A percentile compares a stretch with the other conserved stretches of the same genome.
These are phyloP conservation scores for Rhincodon typus DNA, from an alignment of 2,797 vertebrate species.

Conservation along the genomic window DNA sequence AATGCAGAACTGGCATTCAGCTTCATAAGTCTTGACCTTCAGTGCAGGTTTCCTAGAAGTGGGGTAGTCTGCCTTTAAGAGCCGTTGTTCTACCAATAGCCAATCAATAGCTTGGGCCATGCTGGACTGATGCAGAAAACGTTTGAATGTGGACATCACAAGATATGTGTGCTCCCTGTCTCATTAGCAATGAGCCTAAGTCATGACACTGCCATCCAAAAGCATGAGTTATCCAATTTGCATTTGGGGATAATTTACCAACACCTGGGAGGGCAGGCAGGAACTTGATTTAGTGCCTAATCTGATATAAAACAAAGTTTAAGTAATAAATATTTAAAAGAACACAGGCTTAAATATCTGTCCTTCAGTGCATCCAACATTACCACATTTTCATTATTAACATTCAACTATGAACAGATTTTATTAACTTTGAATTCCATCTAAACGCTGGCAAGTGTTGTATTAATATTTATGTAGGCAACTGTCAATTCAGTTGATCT, in stretches of 20 bases:
- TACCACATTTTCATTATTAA: not conserved
- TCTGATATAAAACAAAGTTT: not conserved
- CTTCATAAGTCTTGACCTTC: not conserved
- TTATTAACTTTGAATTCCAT: not conserved
- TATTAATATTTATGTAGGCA: conserved; percentile 23
- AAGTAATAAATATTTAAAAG: conserved; percentile 10
- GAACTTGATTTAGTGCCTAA: not conserved
- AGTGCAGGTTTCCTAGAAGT: not conserved
- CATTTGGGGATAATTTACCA: not conserved
- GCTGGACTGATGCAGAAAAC: too few species aligned
- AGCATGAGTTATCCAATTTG: not conserved
- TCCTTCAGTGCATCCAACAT: not conserved
- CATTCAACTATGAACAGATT: conserved; percentile 8
- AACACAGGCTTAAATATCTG: not conserved
- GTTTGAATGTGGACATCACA: too few species aligned
- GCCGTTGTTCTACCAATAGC: not conserved
- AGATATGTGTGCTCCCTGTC: too few species aligned
- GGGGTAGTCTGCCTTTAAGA: not conserved
- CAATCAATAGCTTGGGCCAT: too few species aligned
- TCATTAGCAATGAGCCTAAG: too few species aligned
- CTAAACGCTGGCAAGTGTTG: not conserved
- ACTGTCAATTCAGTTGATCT: conserved; percentile 1
- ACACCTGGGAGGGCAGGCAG: not conserved
- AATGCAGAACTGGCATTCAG: not conserved
- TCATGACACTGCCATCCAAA: too few species aligned